phyloP scores from a whole-genome alignment of 2,113 vertebrate species.

The Stegastes partitus region DNA sequence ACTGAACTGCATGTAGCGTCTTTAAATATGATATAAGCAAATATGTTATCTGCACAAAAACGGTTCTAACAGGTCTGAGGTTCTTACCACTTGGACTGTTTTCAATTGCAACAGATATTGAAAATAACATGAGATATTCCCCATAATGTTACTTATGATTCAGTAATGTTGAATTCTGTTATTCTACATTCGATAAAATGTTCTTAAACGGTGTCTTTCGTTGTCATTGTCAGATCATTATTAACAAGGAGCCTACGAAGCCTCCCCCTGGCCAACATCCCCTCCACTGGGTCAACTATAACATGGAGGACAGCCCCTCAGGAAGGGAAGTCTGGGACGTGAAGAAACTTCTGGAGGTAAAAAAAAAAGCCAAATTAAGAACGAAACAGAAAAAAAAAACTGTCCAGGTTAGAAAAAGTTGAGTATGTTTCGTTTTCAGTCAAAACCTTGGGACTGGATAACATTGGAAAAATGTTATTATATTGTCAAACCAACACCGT shows the following conservation, averaged over 20 bases:
- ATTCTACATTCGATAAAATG: neutral
- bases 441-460: neutral
- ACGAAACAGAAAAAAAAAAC: neutral
- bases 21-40: no score
- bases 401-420: no score
- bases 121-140: neutral
- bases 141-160: neutral
- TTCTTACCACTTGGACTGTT: neutral
- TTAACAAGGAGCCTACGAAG: constrained; percentile 90
- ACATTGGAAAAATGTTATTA: neutral
- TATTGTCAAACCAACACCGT: neutral
- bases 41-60: neutral
- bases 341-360: constrained; percentile 94
- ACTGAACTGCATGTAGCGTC: neutral
- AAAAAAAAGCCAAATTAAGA: neutral
- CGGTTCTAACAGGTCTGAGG: neutral
- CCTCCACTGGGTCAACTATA: constrained; percentile 87
- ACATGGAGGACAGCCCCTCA: constrained; percentile 91
- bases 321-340: constrained; percentile 95
- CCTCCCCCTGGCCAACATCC: constrained; percentile 28
- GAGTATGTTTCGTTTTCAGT: no score
- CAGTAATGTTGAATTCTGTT: neutral
- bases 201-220: neutral
- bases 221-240: constrained; percentile 88
- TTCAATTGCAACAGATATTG: neutral